Conservation (phyloP, 2,797 vertebrate genomes). For the Hydrocynus forskahlii region DNA sequence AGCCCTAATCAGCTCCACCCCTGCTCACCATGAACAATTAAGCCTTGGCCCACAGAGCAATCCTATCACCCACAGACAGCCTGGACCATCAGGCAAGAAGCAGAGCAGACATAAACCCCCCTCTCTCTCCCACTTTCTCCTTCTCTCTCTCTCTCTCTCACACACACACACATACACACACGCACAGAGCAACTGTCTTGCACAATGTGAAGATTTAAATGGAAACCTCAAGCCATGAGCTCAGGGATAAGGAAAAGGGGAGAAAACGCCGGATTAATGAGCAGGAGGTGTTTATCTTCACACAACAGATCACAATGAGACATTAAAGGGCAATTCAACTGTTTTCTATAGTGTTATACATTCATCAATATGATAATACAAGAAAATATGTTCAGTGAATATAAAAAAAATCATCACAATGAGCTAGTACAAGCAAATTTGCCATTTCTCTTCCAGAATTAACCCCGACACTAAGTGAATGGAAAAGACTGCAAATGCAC, state of each 20-base stretch:
- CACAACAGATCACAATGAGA: constrained; percentile 4
- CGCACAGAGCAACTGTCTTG: not conserved
- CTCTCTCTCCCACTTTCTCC: not conserved
- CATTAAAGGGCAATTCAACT: not conserved
- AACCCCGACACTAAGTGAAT: not conserved
- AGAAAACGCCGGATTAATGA: not conserved
- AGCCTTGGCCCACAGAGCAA: constrained; percentile 48
- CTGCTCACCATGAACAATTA: constrained; percentile 54
- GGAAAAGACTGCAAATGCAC: not conserved
- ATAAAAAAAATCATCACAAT: not conserved
- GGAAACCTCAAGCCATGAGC: constrained; percentile 24
- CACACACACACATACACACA: constrained; percentile 3
- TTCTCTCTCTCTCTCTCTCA: not conserved
- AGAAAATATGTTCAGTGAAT: not conserved
- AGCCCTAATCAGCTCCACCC: constrained; percentile 51
- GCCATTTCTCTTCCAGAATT: not conserved
- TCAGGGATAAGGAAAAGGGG: not conserved
- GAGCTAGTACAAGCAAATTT: not conserved
- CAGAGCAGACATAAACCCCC: not conserved
- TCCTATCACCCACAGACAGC: constrained; percentile 47
- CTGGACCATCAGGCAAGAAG: constrained; percentile 30
- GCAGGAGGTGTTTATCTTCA: constrained; percentile 8
- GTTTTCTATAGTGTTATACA: not conserved
- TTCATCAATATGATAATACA: not conserved
- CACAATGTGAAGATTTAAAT: constrained; percentile 28